Base-by-base conservation (phyloP, 2,113 vertebrate genomes). In the Perca fluviatilis region DNA sequence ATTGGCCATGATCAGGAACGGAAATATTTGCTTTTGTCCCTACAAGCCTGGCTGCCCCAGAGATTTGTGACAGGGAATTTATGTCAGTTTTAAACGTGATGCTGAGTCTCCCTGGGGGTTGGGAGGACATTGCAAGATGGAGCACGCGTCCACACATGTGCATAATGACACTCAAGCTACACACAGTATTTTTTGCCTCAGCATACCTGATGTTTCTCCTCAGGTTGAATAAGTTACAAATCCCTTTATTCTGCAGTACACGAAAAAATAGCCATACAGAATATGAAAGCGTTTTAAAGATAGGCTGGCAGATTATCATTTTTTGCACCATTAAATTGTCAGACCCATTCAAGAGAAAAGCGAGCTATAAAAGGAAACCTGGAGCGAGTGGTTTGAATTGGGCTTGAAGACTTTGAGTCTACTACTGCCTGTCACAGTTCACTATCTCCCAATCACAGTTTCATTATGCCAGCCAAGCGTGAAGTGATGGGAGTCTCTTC, bases 11-110 rank as follows among this genome's bases (percentile, higher is more conserved):
- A 95, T 95, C 94, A 89, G 91, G 89, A 95, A 95, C 90, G 95
- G 94, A 95, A 95, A 96, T 95, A 95, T 96, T 96, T 95, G 94
- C 94, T 95, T 95, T 94, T 94, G 92, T 94, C 92, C 93, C 94
- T 95, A 91, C 94, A 93, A 91, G 92, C 88, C 80, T 88, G 64
- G 84, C 86, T 85, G 81, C 93, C 93, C 87, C 51, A 21, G 93
- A 93, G 93, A 93, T 91, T 91, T 93, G 94, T 93, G 93, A 95
- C 93, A 92, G 86, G 87, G 94, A 95, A 93, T 94, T 94, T 95
- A 94, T 94, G 93, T 94, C 90, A 83, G 91, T 91, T 93, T 94
- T 94, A 94, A 95, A 92, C 74, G 68, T 82, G 81, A 86, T 75
- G 82, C 84, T 4, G n/a, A 83, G 84, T 61, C 77, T 86, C 81